phyloP scores from a whole-genome alignment of 2,797 vertebrate genomes.

The Enteromius viviparus region DNA sequence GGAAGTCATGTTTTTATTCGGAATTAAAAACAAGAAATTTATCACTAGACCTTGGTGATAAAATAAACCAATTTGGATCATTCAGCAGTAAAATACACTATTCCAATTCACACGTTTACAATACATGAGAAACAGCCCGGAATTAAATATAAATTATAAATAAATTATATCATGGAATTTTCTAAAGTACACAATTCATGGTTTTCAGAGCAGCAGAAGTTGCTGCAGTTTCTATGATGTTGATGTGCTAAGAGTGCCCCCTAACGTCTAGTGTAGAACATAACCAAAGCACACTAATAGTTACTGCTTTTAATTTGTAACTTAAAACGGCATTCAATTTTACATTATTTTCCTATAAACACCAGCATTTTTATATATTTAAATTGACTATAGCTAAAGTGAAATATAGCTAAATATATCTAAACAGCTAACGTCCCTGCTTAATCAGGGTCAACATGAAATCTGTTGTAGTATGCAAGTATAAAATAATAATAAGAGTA shows the following conservation, averaged over 20 bases:
- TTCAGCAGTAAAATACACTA: constrained; percentile 20
- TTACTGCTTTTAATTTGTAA: neutral
- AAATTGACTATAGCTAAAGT: neutral
- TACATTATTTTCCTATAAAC: neutral
- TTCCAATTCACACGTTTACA: neutral
- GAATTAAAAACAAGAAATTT: constrained; percentile 1
- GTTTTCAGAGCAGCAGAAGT: neutral
- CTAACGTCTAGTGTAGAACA: constrained; percentile 69
- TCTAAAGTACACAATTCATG: constrained; percentile 18
- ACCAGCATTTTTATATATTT: neutral
- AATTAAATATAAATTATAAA: neutral
- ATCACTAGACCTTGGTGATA: constrained; percentile 1
- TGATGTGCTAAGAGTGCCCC: constrained; percentile 79
- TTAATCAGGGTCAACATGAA: neutral
- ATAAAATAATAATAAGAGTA: neutral
- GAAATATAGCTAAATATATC: too few relatives aligned
- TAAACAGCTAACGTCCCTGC: too few relatives aligned
- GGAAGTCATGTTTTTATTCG: constrained; percentile 40
- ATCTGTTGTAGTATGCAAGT: neutral
- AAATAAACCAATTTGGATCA: constrained; percentile 24
- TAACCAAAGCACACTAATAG: constrained; percentile 20
- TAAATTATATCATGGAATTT: constrained; percentile 43
- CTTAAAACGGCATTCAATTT: neutral
- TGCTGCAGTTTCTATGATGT: neutral
- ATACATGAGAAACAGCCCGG: neutral